These are phyloP conservation scores for Troglohyphantes excavatus DNA, from an alignment of 2,888 invertebrate genomes.

Conservation along the genomic window DNA sequence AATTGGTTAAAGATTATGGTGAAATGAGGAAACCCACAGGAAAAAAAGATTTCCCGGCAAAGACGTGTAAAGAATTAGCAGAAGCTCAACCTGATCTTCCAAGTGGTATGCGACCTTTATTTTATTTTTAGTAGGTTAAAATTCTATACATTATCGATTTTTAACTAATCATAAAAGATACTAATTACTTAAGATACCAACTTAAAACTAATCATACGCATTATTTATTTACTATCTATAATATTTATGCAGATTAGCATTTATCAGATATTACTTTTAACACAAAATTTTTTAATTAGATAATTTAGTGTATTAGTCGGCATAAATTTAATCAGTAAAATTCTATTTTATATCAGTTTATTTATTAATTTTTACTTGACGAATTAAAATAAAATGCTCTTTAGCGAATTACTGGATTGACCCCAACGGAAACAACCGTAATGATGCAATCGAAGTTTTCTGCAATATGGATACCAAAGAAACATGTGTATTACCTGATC, in stretches of 20 bases:
- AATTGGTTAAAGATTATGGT: constrained; percentile 89
- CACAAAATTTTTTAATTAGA: background rate
- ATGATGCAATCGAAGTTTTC: constrained; percentile 91
- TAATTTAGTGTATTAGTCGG: background rate
- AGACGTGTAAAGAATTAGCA: constrained; percentile 92
- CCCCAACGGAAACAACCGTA: constrained; percentile 92
- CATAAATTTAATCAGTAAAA: background rate
- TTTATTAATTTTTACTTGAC: background rate
- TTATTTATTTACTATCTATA: background rate
- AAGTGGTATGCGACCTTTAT: constrained; percentile 85
- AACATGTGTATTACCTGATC: constrained; percentile 92
- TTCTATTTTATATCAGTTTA: background rate
- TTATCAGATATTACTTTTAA: too few relatives aligned
- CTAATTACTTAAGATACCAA: too few relatives aligned
- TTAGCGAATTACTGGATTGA: constrained; percentile 93
- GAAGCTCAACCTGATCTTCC: constrained; percentile 89
- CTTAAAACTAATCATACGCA: background rate
- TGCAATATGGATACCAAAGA: constrained; percentile 90
- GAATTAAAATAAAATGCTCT: background rate
- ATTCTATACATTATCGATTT: background rate
- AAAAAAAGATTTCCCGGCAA: constrained; percentile 90
- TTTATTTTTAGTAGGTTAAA: background rate
- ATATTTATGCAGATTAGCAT: too few relatives aligned
- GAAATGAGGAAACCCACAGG: constrained; percentile 91
- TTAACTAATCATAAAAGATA: too few relatives aligned